These are phyloP conservation scores for Coelinius sp. DNA, from an alignment of 2,888 invertebrate species.

Conservation along the genomic window DNA sequence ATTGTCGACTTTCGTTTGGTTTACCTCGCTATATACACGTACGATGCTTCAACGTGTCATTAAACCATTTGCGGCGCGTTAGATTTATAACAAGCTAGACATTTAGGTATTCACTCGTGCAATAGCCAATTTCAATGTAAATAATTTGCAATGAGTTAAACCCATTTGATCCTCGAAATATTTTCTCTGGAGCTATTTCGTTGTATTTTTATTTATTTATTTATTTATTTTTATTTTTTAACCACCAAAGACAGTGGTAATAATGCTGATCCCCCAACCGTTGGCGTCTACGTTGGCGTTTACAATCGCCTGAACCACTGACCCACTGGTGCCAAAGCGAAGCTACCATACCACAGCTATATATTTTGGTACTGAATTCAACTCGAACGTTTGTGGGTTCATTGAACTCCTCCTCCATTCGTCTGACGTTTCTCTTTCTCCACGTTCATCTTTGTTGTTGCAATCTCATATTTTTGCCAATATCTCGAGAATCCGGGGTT, in stretches of 20 bases:
- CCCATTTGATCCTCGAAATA: background rate
- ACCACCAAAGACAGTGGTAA: background rate
- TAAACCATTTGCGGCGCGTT: conserved; percentile 4
- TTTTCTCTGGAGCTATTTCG: background rate
- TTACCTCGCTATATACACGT: conserved; percentile 1
- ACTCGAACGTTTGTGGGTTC: conserved; percentile 27
- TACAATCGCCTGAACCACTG: conserved; percentile 63
- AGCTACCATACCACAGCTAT: conserved; percentile 39
- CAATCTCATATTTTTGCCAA: too few relatives aligned
- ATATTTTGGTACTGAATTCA: conserved; percentile 18
- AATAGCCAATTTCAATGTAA: background rate
- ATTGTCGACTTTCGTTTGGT: conserved; percentile 8
- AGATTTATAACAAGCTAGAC: background rate
- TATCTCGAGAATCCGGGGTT: too few relatives aligned
- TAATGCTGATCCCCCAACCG: background rate
- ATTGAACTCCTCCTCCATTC: conserved; percentile 29
- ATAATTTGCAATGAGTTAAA: background rate
- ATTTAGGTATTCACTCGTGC: background rate
- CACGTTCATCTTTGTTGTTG: background rate
- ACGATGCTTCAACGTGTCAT: conserved; percentile 1
- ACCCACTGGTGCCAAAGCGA: conserved; percentile 60
- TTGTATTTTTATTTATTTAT: background rate
- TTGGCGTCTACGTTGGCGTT: conserved; percentile 34
- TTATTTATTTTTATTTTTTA: too few relatives aligned
- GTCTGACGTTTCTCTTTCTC: conserved; percentile 30